Conservation (phyloP, 1,140 invertebrate species). For the Sycophila sp. region DNA sequence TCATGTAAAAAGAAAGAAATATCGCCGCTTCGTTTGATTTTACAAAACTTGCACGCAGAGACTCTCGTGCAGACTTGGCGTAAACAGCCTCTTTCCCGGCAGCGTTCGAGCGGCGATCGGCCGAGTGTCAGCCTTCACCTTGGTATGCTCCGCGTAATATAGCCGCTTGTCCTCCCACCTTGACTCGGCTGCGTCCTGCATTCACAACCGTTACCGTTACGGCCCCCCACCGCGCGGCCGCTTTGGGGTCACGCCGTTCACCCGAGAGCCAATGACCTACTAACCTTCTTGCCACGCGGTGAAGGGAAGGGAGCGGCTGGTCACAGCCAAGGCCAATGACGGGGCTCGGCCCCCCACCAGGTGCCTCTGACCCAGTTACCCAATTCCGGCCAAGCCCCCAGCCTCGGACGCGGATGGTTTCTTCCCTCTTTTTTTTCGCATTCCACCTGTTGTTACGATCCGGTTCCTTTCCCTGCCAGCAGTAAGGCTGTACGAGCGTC, state of each 20-base stretch:
- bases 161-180: background rate
- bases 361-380: slow-evolving; percentile 48
- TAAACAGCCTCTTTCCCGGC: no score
- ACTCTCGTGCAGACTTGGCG: no score
- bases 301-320: no score
- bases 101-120: background rate
- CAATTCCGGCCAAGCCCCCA: slow-evolving; percentile 28
- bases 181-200: slow-evolving; percentile 13
- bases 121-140: slow-evolving; percentile 15
- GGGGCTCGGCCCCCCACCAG: slow-evolving; percentile 37
- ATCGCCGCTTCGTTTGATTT: no score
- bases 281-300: slow-evolving; percentile 53
- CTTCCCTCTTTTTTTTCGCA: slow-evolving; percentile 25
- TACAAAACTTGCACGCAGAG: no score
- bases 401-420: slow-evolving; percentile 24
- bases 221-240: slow-evolving; percentile 26
- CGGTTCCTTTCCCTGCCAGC: slow-evolving; percentile 22
- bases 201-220: slow-evolving; percentile 58
- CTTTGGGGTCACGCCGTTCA: slow-evolving; percentile 11
- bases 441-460: slow-evolving; percentile 25
- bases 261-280: slow-evolving; percentile 51
- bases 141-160: slow-evolving; percentile 24
- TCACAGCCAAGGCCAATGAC: slow-evolving; percentile 46
- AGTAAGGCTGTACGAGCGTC: background rate
- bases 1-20: no score